phyloP scores from a whole-genome alignment of 2,888 invertebrate species.

The Tineola bisselliella region DNA sequence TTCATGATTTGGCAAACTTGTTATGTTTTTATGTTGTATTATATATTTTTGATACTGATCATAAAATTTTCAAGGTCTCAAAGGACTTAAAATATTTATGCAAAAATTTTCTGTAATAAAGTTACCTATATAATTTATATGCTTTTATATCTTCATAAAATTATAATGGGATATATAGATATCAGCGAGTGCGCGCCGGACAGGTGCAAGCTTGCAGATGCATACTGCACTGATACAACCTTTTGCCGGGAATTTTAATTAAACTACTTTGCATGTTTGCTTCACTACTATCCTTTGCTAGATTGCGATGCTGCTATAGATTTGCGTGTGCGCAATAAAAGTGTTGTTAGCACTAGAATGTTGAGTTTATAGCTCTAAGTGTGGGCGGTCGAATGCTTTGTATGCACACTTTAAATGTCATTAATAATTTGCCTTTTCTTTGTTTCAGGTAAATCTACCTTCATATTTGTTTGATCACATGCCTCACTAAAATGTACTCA shows the following conservation, averaged over 20 bases:
- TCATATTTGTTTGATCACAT: not conserved
- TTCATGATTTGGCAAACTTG: too few species aligned
- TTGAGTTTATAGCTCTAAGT: not conserved
- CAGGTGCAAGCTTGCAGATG: not conserved
- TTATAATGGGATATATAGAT: not conserved
- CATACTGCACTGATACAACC: not conserved
- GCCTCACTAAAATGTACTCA: too few species aligned
- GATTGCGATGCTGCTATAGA: conserved; percentile 12
- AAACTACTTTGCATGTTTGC: conserved; percentile 29
- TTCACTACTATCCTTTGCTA: not conserved
- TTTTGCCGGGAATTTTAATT: conserved; percentile 29
- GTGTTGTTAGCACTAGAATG: conserved; percentile 10
- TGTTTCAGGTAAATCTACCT: conserved; percentile 1
- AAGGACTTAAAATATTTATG: too few species aligned
- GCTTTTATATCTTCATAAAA: too few species aligned
- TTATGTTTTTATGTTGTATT: too few species aligned
- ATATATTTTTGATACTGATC: too few species aligned
- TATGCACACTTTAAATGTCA: conserved; percentile 5
- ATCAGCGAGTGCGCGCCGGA: not conserved
- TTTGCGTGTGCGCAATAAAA: conserved; percentile 12
- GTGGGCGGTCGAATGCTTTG: conserved; percentile 10
- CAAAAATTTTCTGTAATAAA: too few species aligned
- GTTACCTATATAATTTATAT: too few species aligned
- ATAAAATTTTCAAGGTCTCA: too few species aligned
- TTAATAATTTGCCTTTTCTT: not conserved